Base-by-base conservation (phyloP, 2,113 vertebrate species). In the Casuarius casuarius region DNA sequence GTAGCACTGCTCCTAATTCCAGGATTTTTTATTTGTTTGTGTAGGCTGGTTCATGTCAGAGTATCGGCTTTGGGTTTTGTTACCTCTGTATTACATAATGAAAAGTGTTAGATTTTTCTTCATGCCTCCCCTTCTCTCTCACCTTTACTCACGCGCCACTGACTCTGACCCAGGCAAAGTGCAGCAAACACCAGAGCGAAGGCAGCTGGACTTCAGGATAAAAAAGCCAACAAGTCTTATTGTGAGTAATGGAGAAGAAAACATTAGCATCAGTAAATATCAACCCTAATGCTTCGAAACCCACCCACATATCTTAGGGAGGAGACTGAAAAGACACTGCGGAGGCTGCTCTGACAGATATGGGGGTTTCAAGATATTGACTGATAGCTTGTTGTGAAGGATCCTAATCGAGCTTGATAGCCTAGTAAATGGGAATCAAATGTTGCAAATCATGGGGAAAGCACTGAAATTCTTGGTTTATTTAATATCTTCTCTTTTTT, bases 341-440 rank as follows among this genome's bases (percentile, higher is more conserved):
- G 49, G 59, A 81, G 44, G 67, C 70, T 74, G 12, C 63, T 81
- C 44, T 96, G 94, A 96, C 93, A 96, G 61, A 71, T 66, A 90
- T 0, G 1, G 49, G 84, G 72, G 44, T 67, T 56, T 90, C 84
- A 90, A 85, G 68, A 96, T 89, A 88, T 73, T 92, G 94, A 95
- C 71, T 96, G 97, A 85, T 94, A 94, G 42, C 67, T 89, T 90
- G 81, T 85, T 95, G 80, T 59, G 52, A 82, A 96, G 82, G 88
- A 88, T 71, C n/a, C 44, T 96, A 94, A 97, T 84, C 96, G 97
- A 97, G 81, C 80, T 81, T 10, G 80, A 94, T 89, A 73, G 86
- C 68, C 78, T 94, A 51, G 48, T 81, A 93, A 96, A 63, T 90
- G 91, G 91, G 87, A 97, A 80, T 46, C 67, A 89, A 94, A 84